These are phyloP conservation scores for Chymomyza fuscimana DNA, from an alignment of 2,888 invertebrate species.

Conservation along the genomic window DNA sequence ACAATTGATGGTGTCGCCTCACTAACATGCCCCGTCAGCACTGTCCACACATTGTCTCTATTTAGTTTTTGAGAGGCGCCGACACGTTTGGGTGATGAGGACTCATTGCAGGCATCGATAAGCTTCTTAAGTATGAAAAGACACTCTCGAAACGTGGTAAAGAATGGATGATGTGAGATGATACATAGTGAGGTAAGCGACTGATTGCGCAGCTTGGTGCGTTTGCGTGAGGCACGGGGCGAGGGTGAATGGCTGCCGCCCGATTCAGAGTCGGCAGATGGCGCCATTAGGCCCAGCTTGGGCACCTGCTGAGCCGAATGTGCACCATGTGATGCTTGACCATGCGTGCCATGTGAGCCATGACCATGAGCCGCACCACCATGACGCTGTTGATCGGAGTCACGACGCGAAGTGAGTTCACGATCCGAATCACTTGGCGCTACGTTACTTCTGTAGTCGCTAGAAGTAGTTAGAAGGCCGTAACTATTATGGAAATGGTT, in stretches of 20 bases:
- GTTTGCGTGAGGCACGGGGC: conserved; percentile 88
- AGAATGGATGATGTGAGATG: conserved; percentile 99
- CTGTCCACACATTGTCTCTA: conserved; percentile 98
- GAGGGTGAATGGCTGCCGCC: conserved; percentile 93
- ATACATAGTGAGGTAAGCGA: conserved; percentile 98
- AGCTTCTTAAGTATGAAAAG: conserved; percentile 96
- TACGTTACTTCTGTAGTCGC: conserved; percentile 95
- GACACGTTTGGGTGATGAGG: conserved; percentile 91
- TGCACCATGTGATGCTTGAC: conserved; percentile 35
- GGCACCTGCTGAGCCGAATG: conserved; percentile 79
- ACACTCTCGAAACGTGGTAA: conserved; percentile 98
- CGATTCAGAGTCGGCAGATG: conserved; percentile 90
- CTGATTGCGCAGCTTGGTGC: conserved; percentile 93
- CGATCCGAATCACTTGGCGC: conserved; percentile 94
- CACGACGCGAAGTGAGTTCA: conserved; percentile 88
- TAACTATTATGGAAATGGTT: conserved; percentile 79
- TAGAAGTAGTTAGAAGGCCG: conserved; percentile 82
- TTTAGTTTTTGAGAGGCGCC: conserved; percentile 92
- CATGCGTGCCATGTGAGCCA: conserved; percentile 17
- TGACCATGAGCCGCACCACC: conserved; percentile 44
- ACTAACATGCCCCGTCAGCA: conserved; percentile 90
- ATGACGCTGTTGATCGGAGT: conserved; percentile 82
- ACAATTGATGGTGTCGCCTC: conserved; percentile 92
- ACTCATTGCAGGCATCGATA: conserved; percentile 98
- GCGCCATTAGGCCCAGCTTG: conserved; percentile 84